These are phyloP conservation scores for Galerucella calmariensis DNA, from an alignment of 2,888 invertebrate species.

Conservation along the genomic window DNA sequence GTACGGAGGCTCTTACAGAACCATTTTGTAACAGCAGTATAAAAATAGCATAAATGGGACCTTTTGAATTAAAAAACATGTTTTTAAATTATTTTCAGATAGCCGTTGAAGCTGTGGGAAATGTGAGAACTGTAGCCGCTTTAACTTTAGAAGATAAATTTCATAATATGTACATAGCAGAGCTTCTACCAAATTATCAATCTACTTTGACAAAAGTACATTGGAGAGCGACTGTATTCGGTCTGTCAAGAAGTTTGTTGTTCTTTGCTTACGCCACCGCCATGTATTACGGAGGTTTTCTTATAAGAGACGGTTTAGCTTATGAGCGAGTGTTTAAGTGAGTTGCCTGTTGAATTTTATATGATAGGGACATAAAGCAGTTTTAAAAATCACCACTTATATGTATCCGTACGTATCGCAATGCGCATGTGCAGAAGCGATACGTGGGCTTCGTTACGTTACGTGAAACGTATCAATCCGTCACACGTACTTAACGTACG, in stretches of 20 bases:
- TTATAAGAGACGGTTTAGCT: constrained; percentile 71
- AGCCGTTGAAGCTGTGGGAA: constrained; percentile 82
- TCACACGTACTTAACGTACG: too few species aligned
- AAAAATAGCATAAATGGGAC: too few species aligned
- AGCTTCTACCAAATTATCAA: constrained; percentile 71
- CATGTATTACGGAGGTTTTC: constrained; percentile 79
- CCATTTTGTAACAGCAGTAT: too few species aligned
- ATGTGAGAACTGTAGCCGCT: constrained; percentile 81
- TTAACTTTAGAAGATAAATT: constrained; percentile 78
- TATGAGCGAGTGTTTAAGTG: constrained; percentile 78
- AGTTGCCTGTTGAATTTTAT: constrained; percentile 54
- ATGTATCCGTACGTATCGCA: too few species aligned
- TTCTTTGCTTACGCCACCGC: constrained; percentile 79
- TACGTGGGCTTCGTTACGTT: too few species aligned
- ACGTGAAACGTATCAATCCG: too few species aligned
- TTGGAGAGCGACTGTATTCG: constrained; percentile 76
- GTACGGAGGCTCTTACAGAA: too few species aligned
- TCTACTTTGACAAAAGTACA: constrained; percentile 72
- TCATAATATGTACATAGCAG: constrained; percentile 71
- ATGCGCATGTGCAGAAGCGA: too few species aligned
- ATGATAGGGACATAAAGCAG: too few species aligned
- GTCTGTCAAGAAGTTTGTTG: constrained; percentile 77
- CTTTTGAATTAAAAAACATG: too few species aligned
- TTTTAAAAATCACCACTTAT: too few species aligned
- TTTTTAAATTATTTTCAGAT: constrained; percentile 64